Evolutionary conservation across 1,140 invertebrate species (phyloP), one percentile per base, ranked within the genome.

Genomic region (Cherax destructor): DNA sequence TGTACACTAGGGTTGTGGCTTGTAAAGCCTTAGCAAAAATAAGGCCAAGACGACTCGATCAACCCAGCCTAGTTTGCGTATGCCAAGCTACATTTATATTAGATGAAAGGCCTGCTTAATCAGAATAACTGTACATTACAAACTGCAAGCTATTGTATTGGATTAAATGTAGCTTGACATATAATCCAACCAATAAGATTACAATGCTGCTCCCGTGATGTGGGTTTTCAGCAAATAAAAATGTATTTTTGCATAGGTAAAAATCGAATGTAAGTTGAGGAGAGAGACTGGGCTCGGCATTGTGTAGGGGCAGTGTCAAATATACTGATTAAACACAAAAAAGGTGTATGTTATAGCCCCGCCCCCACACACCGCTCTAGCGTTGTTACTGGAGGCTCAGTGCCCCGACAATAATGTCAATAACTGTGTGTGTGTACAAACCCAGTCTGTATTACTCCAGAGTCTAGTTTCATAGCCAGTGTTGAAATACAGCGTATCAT

Each of bases 381-480:
- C 77, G 81, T 85, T 91, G 81, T 85, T 84, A 84, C 76, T 78
- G 89, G 83, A 65, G 72, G 41, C 74, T 85, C 13, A 84, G 56
- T 61, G 59, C 56, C 89, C 89, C 89, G 89, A 80, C 89, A 91
- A 91, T 91, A 91, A 91, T 91, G 89, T 89, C 87, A 89, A 89
- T 89, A 91, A 91, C 89, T 89, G 87, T 84, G 81, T 88, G 81
- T 88, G 76, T 91, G 89, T 91, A 91, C 89, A 91, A 91, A 91
- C 83, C 89, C 83, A 84, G 61, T 85, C 81, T 91, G 72, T 80
- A 80, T 69, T 78, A 91, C 89, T 91, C 89, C 89, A 91, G 89
- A 91, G 89, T 91, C 83, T 91, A 91, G 89, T 91, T 91, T 91
- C 89, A 91, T 91, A 91, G 89, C 89, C 72, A 91, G 89, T 86